Evolutionary conservation across 2,888 invertebrate genomes (phyloP).

Genomic region (Elaeidobius kamerunicus): DNA sequence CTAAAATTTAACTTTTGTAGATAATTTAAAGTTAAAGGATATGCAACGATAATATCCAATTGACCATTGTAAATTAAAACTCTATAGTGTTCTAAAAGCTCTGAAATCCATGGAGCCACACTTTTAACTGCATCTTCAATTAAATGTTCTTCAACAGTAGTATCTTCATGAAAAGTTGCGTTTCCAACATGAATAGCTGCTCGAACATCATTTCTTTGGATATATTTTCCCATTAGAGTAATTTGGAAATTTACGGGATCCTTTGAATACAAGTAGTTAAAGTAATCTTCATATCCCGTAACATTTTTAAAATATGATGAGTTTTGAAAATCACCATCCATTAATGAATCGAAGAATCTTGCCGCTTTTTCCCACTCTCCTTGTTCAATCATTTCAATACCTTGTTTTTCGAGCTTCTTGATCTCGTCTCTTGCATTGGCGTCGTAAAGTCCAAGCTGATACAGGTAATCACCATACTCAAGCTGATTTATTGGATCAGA

Average conservation of each 20-base stretch:
- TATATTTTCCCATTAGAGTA: slow-evolving; percentile 58
- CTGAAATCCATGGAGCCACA: slow-evolving; percentile 68
- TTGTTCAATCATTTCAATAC: slow-evolving; percentile 56
- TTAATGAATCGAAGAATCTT: slow-evolving; percentile 64
- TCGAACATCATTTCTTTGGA: slow-evolving; percentile 62
- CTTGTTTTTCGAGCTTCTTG: slow-evolving; percentile 52
- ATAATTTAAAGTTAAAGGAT: slow-evolving; percentile 80
- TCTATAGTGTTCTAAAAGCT: slow-evolving; percentile 63
- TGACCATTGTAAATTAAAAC: slow-evolving; percentile 90
- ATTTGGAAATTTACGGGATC: slow-evolving; percentile 51
- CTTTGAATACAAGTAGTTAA: slow-evolving; percentile 65
- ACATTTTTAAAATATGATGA: slow-evolving; percentile 66
- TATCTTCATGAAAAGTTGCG: slow-evolving; percentile 58
- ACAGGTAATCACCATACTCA: slow-evolving; percentile 73
- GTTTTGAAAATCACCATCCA: slow-evolving; percentile 65
- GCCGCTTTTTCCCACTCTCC: slow-evolving; percentile 68
- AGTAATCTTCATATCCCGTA: slow-evolving; percentile 74
- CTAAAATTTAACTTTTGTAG: slow-evolving; percentile 68
- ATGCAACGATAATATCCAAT: slow-evolving; percentile 86
- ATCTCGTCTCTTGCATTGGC: slow-evolving; percentile 55
- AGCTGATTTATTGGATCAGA: slow-evolving; percentile 76
- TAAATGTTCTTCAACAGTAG: slow-evolving; percentile 67
- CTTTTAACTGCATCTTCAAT: slow-evolving; percentile 78
- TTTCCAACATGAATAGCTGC: slow-evolving; percentile 83
- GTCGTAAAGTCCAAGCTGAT: slow-evolving; percentile 72